These are phyloP conservation scores for Oasisia sp. DNA, from an alignment of 2,888 invertebrate genomes.

Conservation along the genomic window DNA sequence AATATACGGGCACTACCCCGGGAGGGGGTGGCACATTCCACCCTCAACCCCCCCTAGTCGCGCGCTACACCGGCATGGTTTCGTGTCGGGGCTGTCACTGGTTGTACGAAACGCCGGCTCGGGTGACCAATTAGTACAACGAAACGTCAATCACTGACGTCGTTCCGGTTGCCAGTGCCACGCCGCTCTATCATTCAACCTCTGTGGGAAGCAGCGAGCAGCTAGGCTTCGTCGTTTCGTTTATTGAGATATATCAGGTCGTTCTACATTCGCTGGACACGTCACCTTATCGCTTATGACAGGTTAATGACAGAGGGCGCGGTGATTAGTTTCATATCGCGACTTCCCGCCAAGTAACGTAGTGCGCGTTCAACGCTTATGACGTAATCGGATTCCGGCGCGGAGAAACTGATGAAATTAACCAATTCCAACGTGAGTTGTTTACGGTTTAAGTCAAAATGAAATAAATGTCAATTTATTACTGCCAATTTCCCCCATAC, in stretches of 20 bases:
- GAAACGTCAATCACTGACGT: not conserved
- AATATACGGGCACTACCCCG: not conserved
- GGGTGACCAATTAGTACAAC: not conserved
- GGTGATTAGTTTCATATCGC: conserved; percentile 1
- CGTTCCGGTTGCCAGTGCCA: not conserved
- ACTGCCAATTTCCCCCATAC: too few relatives aligned
- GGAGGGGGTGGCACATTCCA: not conserved
- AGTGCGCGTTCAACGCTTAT: not conserved
- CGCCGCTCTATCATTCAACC: not conserved
- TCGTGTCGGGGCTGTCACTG: not conserved
- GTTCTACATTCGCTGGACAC: not conserved
- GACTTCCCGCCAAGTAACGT: not conserved
- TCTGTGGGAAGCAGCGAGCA: not conserved
- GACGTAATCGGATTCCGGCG: not conserved
- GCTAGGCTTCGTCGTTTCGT: not conserved
- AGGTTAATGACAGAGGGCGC: not conserved
- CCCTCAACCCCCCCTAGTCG: not conserved
- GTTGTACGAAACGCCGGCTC: not conserved
- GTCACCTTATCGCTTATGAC: not conserved
- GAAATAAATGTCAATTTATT: too few relatives aligned
- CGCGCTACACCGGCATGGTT: not conserved
- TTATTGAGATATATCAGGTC: conserved; percentile 5
- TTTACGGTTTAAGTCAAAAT: too few relatives aligned
- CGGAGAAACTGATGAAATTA: not conserved
- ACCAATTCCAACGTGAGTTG: not conserved